phyloP scores from a whole-genome alignment of 2,797 vertebrate species.

The Chelmon rostratus region DNA sequence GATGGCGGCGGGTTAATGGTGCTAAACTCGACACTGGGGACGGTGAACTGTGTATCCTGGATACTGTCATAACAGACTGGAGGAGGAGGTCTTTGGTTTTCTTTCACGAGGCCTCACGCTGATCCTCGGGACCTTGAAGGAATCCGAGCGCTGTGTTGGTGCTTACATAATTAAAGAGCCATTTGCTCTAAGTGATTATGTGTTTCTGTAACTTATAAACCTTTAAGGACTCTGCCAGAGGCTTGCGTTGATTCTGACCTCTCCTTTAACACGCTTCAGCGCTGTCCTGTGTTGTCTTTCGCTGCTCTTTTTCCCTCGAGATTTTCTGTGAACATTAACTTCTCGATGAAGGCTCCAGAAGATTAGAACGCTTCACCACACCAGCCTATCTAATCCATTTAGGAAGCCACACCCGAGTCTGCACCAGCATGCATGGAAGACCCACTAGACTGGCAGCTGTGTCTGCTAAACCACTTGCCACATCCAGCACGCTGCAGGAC shows the following conservation, averaged over 20 bases:
- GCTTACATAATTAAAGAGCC: constrained; percentile 29
- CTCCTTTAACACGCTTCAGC: neutral
- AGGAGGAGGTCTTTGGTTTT: constrained; percentile 28
- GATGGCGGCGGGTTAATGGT: constrained; percentile 42
- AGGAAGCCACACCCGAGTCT: constrained; percentile 65
- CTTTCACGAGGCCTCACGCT: constrained; percentile 33
- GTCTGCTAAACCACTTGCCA: constrained; percentile 28
- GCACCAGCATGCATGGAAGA: constrained; percentile 4
- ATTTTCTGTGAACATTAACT: constrained; percentile 39
- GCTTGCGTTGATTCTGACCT: neutral
- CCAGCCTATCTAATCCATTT: constrained; percentile 17
- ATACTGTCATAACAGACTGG: constrained; percentile 78
- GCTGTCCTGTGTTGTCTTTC: neutral
- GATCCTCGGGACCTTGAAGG: constrained; percentile 34
- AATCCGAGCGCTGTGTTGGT: constrained; percentile 7
- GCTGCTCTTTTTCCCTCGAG: neutral
- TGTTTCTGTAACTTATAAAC: constrained; percentile 13
- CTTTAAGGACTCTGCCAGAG: neutral
- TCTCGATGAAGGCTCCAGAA: constrained; percentile 18
- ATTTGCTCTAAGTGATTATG: constrained; percentile 22
- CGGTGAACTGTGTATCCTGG: constrained; percentile 76
- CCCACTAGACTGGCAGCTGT: neutral
- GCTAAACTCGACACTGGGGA: constrained; percentile 63
- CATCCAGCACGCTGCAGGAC: constrained; percentile 32
- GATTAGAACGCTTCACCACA: constrained; percentile 26